Conservation (phyloP, 1,140 invertebrate genomes). For the Leptestheria dahalacensis region DNA sequence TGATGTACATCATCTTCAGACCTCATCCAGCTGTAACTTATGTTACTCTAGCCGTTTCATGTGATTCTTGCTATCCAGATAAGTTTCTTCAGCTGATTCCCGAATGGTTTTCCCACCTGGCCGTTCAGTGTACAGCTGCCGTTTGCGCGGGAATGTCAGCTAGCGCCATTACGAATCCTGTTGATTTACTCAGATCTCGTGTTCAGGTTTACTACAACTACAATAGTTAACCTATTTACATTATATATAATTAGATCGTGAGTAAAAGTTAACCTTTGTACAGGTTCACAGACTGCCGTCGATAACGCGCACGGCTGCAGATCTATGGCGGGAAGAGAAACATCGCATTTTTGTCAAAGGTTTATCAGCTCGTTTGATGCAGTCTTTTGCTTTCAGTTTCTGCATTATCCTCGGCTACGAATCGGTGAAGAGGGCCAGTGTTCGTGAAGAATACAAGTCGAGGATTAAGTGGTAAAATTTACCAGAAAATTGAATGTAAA, state of each 20-base stretch:
- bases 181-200: constrained; percentile 79
- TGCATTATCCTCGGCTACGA: constrained; percentile 90
- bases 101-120: constrained; percentile 57
- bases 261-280: too few species aligned
- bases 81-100: constrained; percentile 56
- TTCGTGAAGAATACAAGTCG: constrained; percentile 68
- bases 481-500: too few species aligned
- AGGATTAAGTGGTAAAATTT: constrained; percentile 52
- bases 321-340: constrained; percentile 77
- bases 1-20: too few species aligned
- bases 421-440: constrained; percentile 75
- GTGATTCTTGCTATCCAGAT: constrained; percentile 34
- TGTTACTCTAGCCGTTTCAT: too few species aligned
- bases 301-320: constrained; percentile 55
- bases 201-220: constrained; percentile 70
- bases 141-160: constrained; percentile 81
- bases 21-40: too few species aligned
- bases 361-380: constrained; percentile 72
- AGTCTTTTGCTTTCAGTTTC: constrained; percentile 69
- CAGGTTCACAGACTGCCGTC: constrained; percentile 72
- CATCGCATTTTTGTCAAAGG: constrained; percentile 76
- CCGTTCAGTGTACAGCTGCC: constrained; percentile 76
- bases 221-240: too few species aligned
- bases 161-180: constrained; percentile 82
- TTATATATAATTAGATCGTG: too few species aligned